phyloP scores from a whole-genome alignment of 2,797 vertebrate species.

The Sebastes oblongus region DNA sequence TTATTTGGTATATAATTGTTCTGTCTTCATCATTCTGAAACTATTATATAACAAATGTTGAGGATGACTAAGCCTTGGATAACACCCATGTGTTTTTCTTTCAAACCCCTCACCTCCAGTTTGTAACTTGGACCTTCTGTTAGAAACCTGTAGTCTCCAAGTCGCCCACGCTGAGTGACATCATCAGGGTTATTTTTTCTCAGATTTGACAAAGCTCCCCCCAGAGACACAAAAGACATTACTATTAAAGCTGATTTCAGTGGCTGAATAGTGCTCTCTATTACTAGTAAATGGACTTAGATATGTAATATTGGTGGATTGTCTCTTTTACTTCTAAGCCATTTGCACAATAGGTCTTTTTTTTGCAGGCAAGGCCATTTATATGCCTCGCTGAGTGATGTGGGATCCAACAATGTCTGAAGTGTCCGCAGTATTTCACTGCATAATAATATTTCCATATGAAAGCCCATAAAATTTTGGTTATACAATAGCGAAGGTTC shows the following conservation, averaged over 20 bases:
- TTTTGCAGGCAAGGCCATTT: neutral
- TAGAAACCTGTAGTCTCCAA: neutral
- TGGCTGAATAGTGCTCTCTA: neutral
- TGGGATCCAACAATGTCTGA: neutral
- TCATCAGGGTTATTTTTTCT: neutral
- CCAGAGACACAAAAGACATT: neutral
- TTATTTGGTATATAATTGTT: too few relatives aligned
- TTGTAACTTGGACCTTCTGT: neutral
- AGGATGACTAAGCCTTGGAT: neutral
- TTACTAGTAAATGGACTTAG: neutral
- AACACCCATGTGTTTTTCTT: neutral
- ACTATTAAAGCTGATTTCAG: neutral
- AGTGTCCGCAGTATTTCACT: slow-evolving; percentile 12
- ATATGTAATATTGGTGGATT: neutral
- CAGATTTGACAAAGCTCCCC: neutral
- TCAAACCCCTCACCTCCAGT: neutral
- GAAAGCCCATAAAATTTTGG: slow-evolving; percentile 8
- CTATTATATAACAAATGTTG: too few relatives aligned
- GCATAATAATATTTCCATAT: slow-evolving; percentile 13
- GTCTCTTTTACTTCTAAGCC: neutral
- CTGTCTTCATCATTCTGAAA: too few relatives aligned
- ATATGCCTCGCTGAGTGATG: neutral
- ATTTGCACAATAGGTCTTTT: neutral
- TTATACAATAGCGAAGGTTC: slow-evolving; percentile 35
- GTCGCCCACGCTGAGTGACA: neutral